Conservation (phyloP, 2,113 vertebrate species). For the Perognathus longimembris region DNA sequence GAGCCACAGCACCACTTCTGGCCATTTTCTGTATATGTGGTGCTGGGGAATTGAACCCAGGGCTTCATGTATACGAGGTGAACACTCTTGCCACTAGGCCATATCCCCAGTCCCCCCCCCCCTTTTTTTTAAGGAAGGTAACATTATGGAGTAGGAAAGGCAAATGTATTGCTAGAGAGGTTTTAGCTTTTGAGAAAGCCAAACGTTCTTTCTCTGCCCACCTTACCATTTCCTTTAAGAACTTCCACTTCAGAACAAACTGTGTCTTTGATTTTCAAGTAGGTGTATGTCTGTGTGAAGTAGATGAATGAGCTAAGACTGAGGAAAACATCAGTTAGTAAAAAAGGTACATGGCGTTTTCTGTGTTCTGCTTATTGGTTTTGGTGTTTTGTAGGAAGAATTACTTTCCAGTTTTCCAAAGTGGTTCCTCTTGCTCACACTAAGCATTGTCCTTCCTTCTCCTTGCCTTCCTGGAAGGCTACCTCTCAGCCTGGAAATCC, state of each 20-base stretch:
- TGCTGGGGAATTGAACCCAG: no score
- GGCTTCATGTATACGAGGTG: no score
- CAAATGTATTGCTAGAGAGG: background rate
- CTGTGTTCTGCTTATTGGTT: background rate
- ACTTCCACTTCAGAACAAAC: background rate
- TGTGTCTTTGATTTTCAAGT: background rate
- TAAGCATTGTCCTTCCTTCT: background rate
- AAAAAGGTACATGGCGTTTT: background rate
- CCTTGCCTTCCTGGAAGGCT: background rate
- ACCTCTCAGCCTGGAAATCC: background rate
- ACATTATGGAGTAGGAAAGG: background rate
- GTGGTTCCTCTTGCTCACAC: background rate
- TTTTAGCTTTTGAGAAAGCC: conserved; percentile 33
- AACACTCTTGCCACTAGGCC: no score
- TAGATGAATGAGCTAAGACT: no score
- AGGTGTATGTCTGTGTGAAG: background rate
- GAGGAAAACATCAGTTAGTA: background rate
- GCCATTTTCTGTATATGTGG: no score
- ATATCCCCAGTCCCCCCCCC: no score
- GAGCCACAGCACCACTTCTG: no score
- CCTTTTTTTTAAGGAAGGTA: no score
- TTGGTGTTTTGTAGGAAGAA: conserved; percentile 21
- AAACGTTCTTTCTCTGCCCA: background rate
- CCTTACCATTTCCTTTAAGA: background rate
- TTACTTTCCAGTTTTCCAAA: background rate